Conservation (phyloP, 2,888 invertebrate genomes). For the Odontothrips loti region DNA sequence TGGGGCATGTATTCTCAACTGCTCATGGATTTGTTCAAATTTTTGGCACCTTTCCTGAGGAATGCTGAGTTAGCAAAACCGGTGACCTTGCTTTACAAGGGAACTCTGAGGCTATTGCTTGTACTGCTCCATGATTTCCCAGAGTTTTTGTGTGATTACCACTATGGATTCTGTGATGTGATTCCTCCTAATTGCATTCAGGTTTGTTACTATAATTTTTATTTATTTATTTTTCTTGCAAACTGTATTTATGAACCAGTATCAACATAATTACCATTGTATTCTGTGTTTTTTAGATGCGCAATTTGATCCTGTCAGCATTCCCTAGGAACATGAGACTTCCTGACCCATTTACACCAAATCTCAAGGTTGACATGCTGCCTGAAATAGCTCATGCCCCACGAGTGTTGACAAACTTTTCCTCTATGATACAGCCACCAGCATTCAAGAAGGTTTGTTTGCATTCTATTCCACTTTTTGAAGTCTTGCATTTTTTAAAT, state of each 20-base stretch:
- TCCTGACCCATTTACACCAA: conserved; percentile 98
- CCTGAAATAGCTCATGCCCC: conserved; percentile 85
- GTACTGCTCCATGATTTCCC: conserved; percentile 98
- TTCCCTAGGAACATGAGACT: conserved; percentile 97
- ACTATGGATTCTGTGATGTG: conserved; percentile 98
- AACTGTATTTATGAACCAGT: background rate
- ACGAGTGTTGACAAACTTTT: conserved; percentile 82
- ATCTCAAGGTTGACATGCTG: conserved; percentile 88
- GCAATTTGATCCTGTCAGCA: conserved; percentile 95
- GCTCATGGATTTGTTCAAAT: conserved; percentile 92
- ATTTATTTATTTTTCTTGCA: conserved; percentile 9
- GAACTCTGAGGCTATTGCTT: conserved; percentile 87
- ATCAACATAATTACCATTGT: background rate
- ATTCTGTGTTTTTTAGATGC: conserved; percentile 59
- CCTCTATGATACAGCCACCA: conserved; percentile 77
- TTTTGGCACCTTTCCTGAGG: conserved; percentile 91
- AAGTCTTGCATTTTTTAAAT: background rate
- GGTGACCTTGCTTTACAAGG: conserved; percentile 91
- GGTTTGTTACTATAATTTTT: conserved; percentile 36
- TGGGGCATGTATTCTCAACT: conserved; percentile 98
- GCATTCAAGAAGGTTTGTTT: conserved; percentile 72
- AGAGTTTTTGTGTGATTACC: conserved; percentile 98
- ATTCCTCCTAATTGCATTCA: conserved; percentile 99
- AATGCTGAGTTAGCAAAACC: conserved; percentile 95
- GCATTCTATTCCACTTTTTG: background rate